phyloP scores from a whole-genome alignment of 2,888 invertebrate genomes.

The Sinopyrophorus schimmeli region DNA sequence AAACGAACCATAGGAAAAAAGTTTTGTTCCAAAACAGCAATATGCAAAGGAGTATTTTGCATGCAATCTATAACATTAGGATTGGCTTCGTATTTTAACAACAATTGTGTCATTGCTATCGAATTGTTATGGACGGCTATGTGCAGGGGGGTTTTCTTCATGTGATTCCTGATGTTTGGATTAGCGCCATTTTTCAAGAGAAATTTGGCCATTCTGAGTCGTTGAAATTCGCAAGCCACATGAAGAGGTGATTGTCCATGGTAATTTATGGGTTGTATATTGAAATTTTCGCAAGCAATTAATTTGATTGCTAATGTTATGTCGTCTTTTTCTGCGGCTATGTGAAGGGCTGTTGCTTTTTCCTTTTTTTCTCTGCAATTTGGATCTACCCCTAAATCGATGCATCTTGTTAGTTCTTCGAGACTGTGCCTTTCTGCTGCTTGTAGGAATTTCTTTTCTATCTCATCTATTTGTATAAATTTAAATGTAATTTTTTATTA shows the following conservation, averaged over 20 bases:
- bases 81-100: constrained; percentile 7
- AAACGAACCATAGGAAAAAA: constrained; percentile 12
- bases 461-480: no score
- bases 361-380: constrained; percentile 25
- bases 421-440: constrained; percentile 28
- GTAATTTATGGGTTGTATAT: constrained; percentile 19
- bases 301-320: constrained; percentile 16
- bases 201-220: constrained; percentile 23
- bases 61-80: constrained; percentile 36
- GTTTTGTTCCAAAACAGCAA: constrained; percentile 12
- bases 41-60: constrained; percentile 37
- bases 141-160: constrained; percentile 42
- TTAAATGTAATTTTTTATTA: no score
- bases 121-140: constrained; percentile 17
- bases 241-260: constrained; percentile 34
- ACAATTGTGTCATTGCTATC: constrained; percentile 1
- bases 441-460: constrained; percentile 3
- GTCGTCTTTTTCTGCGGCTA: constrained; percentile 35
- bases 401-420: constrained; percentile 20
- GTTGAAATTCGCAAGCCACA: constrained; percentile 29
- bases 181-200: constrained; percentile 36
- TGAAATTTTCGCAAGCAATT: constrained; percentile 6
- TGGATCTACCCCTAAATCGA: constrained; percentile 30
- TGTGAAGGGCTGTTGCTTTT: constrained; percentile 34
- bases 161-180: constrained; percentile 50